Evolutionary conservation across 1,140 invertebrate species (phyloP).

Genomic region (Acyrthosiphon pisum): DNA sequence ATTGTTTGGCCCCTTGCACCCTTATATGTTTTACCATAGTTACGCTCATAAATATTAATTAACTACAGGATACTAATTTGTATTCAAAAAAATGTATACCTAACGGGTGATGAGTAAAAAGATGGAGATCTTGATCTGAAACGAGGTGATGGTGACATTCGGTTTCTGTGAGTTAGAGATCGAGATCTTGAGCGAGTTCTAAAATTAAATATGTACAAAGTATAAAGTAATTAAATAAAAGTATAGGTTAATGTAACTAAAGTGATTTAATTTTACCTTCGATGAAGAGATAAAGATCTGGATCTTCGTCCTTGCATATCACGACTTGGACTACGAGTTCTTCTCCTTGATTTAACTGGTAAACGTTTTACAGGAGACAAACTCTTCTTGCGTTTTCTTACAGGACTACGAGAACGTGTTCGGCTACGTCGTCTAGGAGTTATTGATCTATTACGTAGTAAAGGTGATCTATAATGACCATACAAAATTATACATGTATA

Average conservation of each 20-base stretch:
- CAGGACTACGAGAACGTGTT: conserved; percentile 34
- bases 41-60: not conserved
- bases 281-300: conserved; percentile 40
- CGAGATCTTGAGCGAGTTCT: conserved; percentile 65
- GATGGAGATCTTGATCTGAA: conserved; percentile 55
- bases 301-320: conserved; percentile 28
- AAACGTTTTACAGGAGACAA: conserved; percentile 40
- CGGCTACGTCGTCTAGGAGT: conserved; percentile 62
- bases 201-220: not conserved
- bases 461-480: conserved; percentile 59
- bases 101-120: conserved; percentile 49
- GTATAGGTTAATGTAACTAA: not conserved
- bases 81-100: not conserved
- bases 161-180: conserved; percentile 61
- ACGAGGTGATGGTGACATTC: conserved; percentile 48
- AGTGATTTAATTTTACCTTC: conserved; percentile 27
- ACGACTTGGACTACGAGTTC: conserved; percentile 49
- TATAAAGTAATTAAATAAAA: not conserved
- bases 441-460: conserved; percentile 59
- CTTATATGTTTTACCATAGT: too few relatives aligned
- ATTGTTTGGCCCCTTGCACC: too few relatives aligned
- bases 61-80: not conserved
- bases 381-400: conserved; percentile 51
- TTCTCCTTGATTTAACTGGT: conserved; percentile 29
- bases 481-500: not conserved